Conservation (phyloP, 2,113 vertebrate species). For the Caranx ignobilis region DNA sequence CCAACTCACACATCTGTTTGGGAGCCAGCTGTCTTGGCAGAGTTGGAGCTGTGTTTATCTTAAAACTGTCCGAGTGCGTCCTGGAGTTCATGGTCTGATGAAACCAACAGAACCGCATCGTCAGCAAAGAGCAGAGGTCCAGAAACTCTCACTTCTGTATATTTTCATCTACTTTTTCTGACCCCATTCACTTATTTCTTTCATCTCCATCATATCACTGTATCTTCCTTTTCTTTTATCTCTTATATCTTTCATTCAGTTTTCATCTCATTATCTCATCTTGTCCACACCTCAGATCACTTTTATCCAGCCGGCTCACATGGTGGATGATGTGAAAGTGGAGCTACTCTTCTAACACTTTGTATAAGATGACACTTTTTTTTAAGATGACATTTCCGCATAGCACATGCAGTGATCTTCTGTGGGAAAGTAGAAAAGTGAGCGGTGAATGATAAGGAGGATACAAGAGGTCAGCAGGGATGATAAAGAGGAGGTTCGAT, state of each 20-base stretch:
- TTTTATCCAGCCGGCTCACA: neutral
- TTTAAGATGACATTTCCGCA: neutral
- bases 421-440: neutral
- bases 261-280: neutral
- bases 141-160: neutral
- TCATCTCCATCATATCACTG: neutral
- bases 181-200: too few species aligned
- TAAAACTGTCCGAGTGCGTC: too few species aligned
- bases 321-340: neutral
- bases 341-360: neutral
- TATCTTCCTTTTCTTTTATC: neutral
- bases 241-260: neutral
- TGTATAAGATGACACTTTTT: neutral
- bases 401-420: neutral
- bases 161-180: neutral
- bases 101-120: too few species aligned
- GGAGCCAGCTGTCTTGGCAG: too few species aligned
- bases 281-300: neutral
- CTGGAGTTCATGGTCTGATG: too few species aligned
- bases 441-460: conserved; percentile 32
- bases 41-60: too few species aligned
- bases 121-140: too few species aligned
- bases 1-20: too few species aligned
- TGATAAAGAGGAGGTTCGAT: conserved; percentile 62
- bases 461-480: conserved; percentile 43